Evolutionary conservation across 2,888 invertebrate species (phyloP), one percentile per base, ranked within the genome.

Genomic region (Choristoneura rosaceana): DNA sequence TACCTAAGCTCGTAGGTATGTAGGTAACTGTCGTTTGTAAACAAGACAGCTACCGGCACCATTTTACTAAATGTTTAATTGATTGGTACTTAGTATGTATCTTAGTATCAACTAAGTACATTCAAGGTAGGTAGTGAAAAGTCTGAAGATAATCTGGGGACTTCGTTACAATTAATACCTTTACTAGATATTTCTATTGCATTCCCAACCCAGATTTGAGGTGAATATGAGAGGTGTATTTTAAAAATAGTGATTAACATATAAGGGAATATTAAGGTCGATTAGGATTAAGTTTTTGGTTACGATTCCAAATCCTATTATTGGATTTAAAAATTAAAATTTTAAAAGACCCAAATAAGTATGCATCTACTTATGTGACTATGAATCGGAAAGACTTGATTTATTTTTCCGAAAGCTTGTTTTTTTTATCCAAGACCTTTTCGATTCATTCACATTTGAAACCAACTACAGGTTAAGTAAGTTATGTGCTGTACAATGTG

Each of bases 181-280:
- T 55, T 55, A 52, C 52, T 17, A 4, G 10, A 55, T 55, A 45
- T 25, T 50, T 50, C 64, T 58, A 43, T 47, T 71, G 67, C 71
- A 71, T 71, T 71, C 71, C 71, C 47, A 62, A 58, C 47, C 41
- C 55, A 68, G 62, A 60, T 62, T 67, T 47, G 58, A 47, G 34
- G 33, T 68, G 45, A 65, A 41, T 43, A 60, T 50, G n/a, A 1
- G 4, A 14, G 3, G 34, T 59, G n/a, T 45, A 8, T 25, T 25
- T n/a, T 45, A 63, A 63, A 15, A 55, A 55, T 25, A 55, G 55
- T 55, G 12, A 55, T 4, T 47, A n/a, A n/a, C 3, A 43, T 17
- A 10, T 17, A 25, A 55, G 25, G 25, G 55, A 15, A 15, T 12
- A 25, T 25, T 3, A 55, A 25, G 12, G 55, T 9, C 55, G 55